Evolutionary conservation across 2,113 vertebrate species (phyloP).

Genomic region (Hydropotes inermis): DNA sequence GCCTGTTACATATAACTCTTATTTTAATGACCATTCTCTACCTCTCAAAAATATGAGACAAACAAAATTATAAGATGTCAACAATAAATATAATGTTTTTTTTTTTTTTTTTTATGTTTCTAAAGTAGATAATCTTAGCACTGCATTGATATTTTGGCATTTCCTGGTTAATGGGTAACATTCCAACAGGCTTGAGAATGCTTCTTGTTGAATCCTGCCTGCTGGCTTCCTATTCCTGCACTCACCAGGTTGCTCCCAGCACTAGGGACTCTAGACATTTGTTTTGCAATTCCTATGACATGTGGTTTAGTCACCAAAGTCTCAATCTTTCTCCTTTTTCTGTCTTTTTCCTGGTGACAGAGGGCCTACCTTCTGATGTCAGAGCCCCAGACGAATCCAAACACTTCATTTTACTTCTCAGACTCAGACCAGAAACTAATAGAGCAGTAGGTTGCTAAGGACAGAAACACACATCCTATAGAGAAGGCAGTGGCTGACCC

Average conservation of each 20-base stretch:
- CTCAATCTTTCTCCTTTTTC: not conserved
- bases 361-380: not conserved
- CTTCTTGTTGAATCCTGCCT: not conserved
- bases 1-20: not conserved
- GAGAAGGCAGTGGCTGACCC: not conserved
- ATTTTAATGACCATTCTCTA: not conserved
- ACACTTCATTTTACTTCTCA: not conserved
- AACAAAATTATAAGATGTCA: not conserved
- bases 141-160: not conserved
- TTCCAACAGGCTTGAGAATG: not conserved
- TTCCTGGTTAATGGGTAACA: not conserved
- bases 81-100: not conserved
- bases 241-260: not conserved
- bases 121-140: not conserved
- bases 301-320: not conserved
- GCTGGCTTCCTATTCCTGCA: accelerated
- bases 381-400: not conserved
- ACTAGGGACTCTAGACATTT: not conserved
- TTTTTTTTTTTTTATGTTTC: not conserved
- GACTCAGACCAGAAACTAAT: not conserved
- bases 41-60: not conserved
- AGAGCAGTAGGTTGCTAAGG: not conserved
- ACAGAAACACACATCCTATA: not conserved
- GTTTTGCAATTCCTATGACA: not conserved
- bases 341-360: not conserved